These are phyloP conservation scores for Leptinotarsa juncta DNA, from an alignment of 2,888 invertebrate species.

Conservation along the genomic window DNA sequence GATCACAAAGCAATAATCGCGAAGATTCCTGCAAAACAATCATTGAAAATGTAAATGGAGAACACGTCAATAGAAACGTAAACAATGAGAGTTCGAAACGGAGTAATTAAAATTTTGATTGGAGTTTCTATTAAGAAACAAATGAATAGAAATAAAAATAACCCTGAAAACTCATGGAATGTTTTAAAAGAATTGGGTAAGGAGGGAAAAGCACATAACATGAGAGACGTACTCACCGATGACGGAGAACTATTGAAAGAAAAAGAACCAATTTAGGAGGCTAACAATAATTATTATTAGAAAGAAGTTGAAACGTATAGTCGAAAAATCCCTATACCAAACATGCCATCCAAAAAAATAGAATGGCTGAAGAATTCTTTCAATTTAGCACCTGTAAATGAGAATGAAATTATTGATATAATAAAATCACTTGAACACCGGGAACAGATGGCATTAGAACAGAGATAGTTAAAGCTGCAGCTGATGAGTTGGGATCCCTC, in stretches of 20 bases:
- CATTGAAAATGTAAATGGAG: too few relatives aligned
- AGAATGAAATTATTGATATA: too few relatives aligned
- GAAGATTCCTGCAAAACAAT: neutral
- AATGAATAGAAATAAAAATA: neutral
- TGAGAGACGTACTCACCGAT: neutral
- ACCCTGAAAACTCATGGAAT: neutral
- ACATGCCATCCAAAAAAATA: neutral
- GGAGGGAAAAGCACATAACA: neutral
- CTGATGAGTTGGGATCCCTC: too few relatives aligned
- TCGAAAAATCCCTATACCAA: neutral
- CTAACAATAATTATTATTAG: neutral
- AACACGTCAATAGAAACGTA: too few relatives aligned
- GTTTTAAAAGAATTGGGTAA: neutral
- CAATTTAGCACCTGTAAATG: neutral
- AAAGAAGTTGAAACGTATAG: neutral
- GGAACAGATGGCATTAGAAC: too few relatives aligned
- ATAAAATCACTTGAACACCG: too few relatives aligned
- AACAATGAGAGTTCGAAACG: neutral
- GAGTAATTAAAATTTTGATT: neutral
- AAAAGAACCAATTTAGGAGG: neutral
- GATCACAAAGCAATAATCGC: constrained; percentile 5
- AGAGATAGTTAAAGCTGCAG: too few relatives aligned
- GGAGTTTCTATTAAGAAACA: neutral
- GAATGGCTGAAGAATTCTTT: neutral
- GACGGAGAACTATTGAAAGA: neutral